Evolutionary conservation across 2,797 vertebrate species (phyloP).

Genomic region (Sphaeramia orbicularis): DNA sequence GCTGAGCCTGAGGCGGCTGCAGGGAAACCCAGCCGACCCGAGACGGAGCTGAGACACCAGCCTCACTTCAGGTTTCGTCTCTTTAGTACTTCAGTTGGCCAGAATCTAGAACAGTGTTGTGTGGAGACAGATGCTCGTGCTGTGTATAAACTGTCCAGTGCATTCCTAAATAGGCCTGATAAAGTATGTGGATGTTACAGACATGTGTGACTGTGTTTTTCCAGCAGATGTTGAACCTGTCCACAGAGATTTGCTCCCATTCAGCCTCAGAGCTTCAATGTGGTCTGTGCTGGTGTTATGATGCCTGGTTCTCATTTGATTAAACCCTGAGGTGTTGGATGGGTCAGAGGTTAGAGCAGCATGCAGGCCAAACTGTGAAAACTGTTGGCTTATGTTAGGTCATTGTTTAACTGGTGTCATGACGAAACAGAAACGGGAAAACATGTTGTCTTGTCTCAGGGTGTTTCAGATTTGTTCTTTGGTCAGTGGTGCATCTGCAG

Average conservation of each 20-base stretch:
- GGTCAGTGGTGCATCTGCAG: too few species aligned
- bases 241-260: too few species aligned
- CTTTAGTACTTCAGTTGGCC: not conserved
- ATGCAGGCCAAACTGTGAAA: not conserved
- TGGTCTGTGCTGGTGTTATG: not conserved
- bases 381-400: not conserved
- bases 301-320: not conserved
- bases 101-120: not conserved
- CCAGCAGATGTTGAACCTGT: not conserved
- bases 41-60: not conserved
- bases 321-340: not conserved
- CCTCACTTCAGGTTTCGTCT: not conserved
- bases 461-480: too few species aligned
- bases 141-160: too few species aligned
- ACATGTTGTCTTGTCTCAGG: too few species aligned
- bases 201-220: too few species aligned
- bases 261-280: not conserved
- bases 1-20: constrained; percentile 57
- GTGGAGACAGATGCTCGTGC: not conserved
- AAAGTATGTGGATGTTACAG: too few species aligned
- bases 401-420: not conserved
- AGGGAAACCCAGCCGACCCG: constrained; percentile 27
- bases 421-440: too few species aligned
- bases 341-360: not conserved
- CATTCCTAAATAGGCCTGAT: too few species aligned